Evolutionary conservation across 2,888 invertebrate species (phyloP).

Genomic region (Agapetus fuscipes): DNA sequence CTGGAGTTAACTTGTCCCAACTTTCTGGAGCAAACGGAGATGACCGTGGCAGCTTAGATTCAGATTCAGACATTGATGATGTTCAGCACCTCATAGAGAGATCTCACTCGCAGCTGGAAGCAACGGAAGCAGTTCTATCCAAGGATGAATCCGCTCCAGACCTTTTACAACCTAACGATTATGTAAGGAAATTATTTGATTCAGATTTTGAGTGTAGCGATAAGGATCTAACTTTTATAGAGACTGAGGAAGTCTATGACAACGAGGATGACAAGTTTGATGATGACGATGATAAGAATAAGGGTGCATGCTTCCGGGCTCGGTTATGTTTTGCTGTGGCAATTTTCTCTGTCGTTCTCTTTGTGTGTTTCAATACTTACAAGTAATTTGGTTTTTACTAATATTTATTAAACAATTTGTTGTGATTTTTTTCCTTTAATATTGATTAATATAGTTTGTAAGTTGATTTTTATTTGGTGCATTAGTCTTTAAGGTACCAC

Average conservation of each 20-base stretch:
- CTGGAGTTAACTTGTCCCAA: conserved; percentile 22
- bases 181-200: conserved; percentile 42
- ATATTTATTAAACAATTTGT: conserved; percentile 16
- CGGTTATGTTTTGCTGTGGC: conserved; percentile 40
- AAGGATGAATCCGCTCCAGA: conserved; percentile 40
- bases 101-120: conserved; percentile 51
- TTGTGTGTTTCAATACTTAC: conserved; percentile 35
- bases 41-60: conserved; percentile 32
- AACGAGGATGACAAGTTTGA: conserved; percentile 27
- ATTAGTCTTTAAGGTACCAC: conserved; percentile 22
- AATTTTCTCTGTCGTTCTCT: conserved; percentile 41
- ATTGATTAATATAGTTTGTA: conserved; percentile 24
- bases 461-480: conserved; percentile 31
- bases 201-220: conserved; percentile 27
- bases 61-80: conserved; percentile 60
- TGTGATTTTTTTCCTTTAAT: conserved; percentile 22
- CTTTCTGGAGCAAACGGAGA: conserved; percentile 32
- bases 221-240: conserved; percentile 25
- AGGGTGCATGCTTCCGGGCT: conserved; percentile 35
- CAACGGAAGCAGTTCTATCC: conserved; percentile 49
- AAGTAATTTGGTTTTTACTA: conserved; percentile 14
- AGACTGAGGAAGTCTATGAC: conserved; percentile 21
- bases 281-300: conserved; percentile 27
- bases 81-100: conserved; percentile 53
- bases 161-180: conserved; percentile 40